A percentile compares a stretch with the other conserved stretches of the same genome.
phyloP scores from a whole-genome alignment of 1,140 invertebrate species.

The Carposina sasakii region DNA sequence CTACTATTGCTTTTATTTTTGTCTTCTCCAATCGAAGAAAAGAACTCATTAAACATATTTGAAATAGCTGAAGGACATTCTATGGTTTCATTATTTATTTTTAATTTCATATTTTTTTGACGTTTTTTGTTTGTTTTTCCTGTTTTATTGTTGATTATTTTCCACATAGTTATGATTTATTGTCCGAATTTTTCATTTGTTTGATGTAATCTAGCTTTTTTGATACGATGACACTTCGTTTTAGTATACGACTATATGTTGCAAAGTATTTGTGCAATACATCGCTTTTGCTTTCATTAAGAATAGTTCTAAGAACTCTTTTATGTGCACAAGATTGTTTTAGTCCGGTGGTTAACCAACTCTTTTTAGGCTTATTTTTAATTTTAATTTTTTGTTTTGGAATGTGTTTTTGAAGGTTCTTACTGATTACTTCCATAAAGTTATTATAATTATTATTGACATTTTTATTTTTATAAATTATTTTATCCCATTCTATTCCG shows the following conservation, averaged over 20 bases:
- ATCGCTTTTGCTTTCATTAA: too few relatives aligned
- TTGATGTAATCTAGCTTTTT: background rate
- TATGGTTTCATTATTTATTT: background rate
- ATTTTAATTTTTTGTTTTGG: too few relatives aligned
- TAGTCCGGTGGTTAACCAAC: too few relatives aligned
- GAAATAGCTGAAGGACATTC: background rate
- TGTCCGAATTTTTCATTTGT: slow-evolving; percentile 4
- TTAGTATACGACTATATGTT: background rate
- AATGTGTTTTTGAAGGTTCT: too few relatives aligned
- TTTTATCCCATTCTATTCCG: too few relatives aligned
- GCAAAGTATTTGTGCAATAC: background rate
- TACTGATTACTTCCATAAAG: too few relatives aligned
- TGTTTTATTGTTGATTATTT: slow-evolving; percentile 1
- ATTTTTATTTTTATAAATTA: too few relatives aligned
- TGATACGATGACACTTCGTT: background rate
- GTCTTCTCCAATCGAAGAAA: background rate
- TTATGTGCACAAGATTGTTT: too few relatives aligned
- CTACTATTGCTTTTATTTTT: background rate
- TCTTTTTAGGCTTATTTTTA: too few relatives aligned
- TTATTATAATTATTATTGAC: too few relatives aligned
- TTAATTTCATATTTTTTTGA: background rate
- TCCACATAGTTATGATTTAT: slow-evolving; percentile 2
- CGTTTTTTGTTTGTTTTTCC: background rate
- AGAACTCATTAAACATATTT: slow-evolving; percentile 3
- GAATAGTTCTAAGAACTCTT: too few relatives aligned